These are phyloP conservation scores for Laterallus jamaicensis DNA, from an alignment of 2,113 vertebrate genomes.

Conservation along the genomic window DNA sequence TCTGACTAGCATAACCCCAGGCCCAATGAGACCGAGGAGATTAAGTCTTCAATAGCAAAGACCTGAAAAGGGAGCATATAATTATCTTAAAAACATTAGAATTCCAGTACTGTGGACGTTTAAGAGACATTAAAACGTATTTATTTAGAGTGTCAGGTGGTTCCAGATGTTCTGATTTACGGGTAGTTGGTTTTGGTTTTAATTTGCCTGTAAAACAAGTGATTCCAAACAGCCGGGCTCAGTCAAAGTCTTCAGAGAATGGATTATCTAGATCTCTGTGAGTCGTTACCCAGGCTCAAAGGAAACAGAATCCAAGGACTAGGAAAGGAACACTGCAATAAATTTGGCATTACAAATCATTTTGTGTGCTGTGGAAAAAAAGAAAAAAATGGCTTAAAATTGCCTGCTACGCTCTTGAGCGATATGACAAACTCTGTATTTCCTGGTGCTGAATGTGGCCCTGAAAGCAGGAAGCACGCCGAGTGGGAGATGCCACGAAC, in stretches of 20 bases:
- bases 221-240: not conserved
- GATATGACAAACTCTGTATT: not conserved
- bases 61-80: not conserved
- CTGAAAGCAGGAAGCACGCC: not conserved
- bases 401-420: not conserved
- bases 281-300: not conserved
- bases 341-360: not conserved
- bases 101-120: not conserved
- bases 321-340: not conserved
- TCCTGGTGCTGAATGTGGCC: not conserved
- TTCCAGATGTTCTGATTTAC: not conserved
- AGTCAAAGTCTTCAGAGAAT: not conserved
- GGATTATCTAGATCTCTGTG: not conserved
- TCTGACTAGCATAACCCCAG: not conserved
- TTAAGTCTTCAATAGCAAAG: not conserved
- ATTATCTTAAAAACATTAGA: not conserved
- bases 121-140: not conserved
- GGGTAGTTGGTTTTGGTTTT: not conserved
- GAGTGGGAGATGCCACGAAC: not conserved
- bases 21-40: not conserved
- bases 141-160: not conserved
- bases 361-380: not conserved
- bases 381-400: rapidly evolving
- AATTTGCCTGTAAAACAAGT: not conserved
- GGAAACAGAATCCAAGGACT: not conserved